phyloP scores from a whole-genome alignment of 2,888 invertebrate species.

The Parnassius apollo region DNA sequence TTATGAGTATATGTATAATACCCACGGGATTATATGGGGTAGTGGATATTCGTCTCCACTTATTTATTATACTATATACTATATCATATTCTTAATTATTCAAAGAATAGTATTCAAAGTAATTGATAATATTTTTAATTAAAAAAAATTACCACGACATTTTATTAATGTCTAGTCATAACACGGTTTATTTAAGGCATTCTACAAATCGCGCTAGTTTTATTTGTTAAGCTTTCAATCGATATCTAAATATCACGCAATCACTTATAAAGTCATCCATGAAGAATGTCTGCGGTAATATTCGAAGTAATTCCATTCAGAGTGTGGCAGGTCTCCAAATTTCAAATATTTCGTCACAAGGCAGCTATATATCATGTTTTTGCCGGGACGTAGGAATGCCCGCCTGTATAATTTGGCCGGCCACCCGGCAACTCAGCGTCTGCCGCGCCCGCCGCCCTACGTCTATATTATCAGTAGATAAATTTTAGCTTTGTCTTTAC shows the following conservation, averaged over 20 bases:
- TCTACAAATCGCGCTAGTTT: not conserved
- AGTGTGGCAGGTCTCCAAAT: constrained; percentile 72
- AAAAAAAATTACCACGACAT: not conserved
- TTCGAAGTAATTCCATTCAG: constrained; percentile 68
- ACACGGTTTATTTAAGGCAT: constrained; percentile 1
- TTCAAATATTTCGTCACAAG: constrained; percentile 78
- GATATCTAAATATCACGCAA: constrained; percentile 30
- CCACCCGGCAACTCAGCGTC: constrained; percentile 69
- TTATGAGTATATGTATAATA: too few relatives aligned
- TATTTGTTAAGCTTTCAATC: constrained; percentile 3
- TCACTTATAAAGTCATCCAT: constrained; percentile 56
- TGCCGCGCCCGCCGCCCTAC: constrained; percentile 73
- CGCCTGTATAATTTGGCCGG: constrained; percentile 78
- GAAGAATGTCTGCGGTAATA: constrained; percentile 63
- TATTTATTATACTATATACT: too few relatives aligned
- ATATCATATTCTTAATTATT: too few relatives aligned
- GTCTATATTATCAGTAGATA: constrained; percentile 82
- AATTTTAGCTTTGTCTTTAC: constrained; percentile 81
- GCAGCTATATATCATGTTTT: constrained; percentile 79
- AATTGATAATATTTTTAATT: too few relatives aligned
- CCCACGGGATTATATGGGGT: too few relatives aligned
- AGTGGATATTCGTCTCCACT: too few relatives aligned
- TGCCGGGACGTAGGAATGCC: constrained; percentile 71
- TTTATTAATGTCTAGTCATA: not conserved
- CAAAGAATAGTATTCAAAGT: too few relatives aligned